A percentile compares a stretch with the other conserved stretches of the same genome.
Evolutionary conservation across 2,888 invertebrate genomes (phyloP).

Genomic region (Ormyrus pomaceus): DNA sequence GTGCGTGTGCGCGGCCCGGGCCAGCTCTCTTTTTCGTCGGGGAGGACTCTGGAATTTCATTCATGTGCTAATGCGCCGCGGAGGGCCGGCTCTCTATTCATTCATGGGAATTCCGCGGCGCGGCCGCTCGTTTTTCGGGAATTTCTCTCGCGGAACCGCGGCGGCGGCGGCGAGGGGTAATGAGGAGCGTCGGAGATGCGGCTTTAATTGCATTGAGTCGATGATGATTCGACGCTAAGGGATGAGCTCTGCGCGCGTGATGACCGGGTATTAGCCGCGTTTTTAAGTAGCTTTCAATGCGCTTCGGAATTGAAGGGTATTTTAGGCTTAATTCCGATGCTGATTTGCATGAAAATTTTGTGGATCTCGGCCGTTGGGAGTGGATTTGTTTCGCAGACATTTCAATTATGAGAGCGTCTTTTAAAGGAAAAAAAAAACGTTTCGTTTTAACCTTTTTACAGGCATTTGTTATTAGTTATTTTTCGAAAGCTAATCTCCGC

Average conservation of each 20-base stretch:
- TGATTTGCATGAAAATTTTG: too few relatives aligned
- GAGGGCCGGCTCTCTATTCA: constrained; percentile 21
- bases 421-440: too few relatives aligned
- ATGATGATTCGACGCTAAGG: constrained; percentile 3
- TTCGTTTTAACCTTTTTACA: too few relatives aligned
- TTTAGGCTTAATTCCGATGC: too few relatives aligned
- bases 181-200: too few relatives aligned
- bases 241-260: neutral
- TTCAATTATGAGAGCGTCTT: too few relatives aligned
- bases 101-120: constrained; percentile 31
- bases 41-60: constrained; percentile 32
- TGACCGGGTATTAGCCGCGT: neutral
- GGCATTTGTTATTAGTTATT: too few relatives aligned
- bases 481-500: too few relatives aligned
- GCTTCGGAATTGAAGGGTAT: too few relatives aligned
- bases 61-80: constrained; percentile 40
- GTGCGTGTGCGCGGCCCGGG: neutral
- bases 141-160: neutral
- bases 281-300: neutral
- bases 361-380: too few relatives aligned
- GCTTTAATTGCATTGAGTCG: neutral
- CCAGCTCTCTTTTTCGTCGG: neutral
- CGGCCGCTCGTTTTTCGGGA: neutral
- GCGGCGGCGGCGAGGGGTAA: too few relatives aligned
- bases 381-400: too few relatives aligned